Evolutionary conservation across 2,113 vertebrate species (phyloP).

Genomic region (Malaclemys terrapin): DNA sequence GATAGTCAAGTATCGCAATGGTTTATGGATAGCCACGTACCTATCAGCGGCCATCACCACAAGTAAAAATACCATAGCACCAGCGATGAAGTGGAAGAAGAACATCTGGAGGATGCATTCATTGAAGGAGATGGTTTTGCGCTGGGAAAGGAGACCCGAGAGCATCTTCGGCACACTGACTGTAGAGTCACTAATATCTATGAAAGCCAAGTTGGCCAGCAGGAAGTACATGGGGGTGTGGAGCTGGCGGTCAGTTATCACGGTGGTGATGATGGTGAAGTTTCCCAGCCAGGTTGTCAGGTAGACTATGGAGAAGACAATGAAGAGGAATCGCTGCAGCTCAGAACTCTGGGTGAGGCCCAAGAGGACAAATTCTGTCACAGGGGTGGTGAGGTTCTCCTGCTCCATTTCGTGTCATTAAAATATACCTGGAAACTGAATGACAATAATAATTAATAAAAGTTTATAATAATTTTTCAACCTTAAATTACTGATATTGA

Average conservation of each 20-base stretch:
- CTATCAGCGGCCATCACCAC: conserved; percentile 24
- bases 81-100: conserved; percentile 6
- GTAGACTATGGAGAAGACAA: background rate
- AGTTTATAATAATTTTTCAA: background rate
- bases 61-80: background rate
- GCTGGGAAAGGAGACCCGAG: background rate
- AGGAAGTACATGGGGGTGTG: background rate
- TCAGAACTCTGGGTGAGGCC: background rate
- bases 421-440: no score
- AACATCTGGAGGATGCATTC: conserved; percentile 16
- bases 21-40: background rate
- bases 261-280: background rate
- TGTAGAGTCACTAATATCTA: conserved; percentile 9
- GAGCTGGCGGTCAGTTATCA: background rate
- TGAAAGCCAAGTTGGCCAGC: conserved; percentile 24
- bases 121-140: conserved; percentile 12
- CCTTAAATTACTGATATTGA: background rate
- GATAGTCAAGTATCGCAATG: background rate
- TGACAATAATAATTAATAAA: background rate
- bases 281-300: background rate
- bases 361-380: conserved; percentile 8
- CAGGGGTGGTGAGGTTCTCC: background rate
- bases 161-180: conserved; percentile 12
- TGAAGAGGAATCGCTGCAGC: background rate
- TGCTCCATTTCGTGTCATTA: background rate